These are phyloP conservation scores for Lanistes nyassanus DNA, from an alignment of 1,140 invertebrate species.

Conservation along the genomic window DNA sequence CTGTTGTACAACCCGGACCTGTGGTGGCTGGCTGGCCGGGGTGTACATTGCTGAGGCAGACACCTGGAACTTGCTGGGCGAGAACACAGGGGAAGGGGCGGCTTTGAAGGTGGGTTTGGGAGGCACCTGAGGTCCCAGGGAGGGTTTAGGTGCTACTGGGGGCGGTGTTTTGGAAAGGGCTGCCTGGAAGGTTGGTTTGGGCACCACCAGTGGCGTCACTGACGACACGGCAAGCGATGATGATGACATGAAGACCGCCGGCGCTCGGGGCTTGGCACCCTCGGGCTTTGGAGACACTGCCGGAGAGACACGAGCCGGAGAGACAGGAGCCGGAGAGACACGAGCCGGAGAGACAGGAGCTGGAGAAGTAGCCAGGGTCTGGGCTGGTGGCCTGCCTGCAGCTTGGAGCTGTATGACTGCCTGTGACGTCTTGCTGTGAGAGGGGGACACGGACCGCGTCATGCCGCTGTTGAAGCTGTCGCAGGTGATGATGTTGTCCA, in stretches of 20 bases:
- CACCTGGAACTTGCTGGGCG: constrained; percentile 13
- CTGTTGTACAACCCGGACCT: no score
- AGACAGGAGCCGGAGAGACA: background rate
- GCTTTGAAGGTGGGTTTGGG: constrained; percentile 2
- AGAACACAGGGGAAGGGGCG: constrained; percentile 5
- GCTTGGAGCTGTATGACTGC: background rate
- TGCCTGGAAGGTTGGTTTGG: constrained; percentile 19
- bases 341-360: background rate
- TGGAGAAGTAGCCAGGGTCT: background rate
- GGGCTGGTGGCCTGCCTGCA: background rate
- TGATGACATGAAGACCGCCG: background rate
- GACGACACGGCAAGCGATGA: background rate
- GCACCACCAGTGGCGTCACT: background rate
- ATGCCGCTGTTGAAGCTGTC: no score
- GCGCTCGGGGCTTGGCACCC: background rate
- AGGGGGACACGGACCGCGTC: background rate
- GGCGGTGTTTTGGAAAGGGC: constrained; percentile 7
- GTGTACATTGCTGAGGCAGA: constrained; percentile 19
- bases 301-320: background rate
- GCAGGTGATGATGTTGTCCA: background rate
- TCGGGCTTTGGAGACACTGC: constrained; percentile 16
- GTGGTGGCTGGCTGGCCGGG: background rate
- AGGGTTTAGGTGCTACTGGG: constrained; percentile 16
- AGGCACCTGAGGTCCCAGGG: background rate
- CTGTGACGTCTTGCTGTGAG: background rate